Conservation (phyloP, 2,113 vertebrate species). For the Mus spicilegus region DNA sequence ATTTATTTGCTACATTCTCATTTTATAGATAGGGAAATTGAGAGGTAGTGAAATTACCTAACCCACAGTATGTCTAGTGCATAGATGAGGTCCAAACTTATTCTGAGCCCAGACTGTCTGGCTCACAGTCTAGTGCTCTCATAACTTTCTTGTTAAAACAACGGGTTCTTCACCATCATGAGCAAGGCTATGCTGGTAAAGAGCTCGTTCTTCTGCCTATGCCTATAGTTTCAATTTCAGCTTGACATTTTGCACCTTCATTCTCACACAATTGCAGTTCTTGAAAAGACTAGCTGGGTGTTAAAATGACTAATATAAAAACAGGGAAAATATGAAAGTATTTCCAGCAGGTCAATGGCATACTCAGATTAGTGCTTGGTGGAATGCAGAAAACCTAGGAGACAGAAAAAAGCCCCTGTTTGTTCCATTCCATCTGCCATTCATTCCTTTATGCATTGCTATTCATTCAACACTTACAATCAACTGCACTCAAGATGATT, state of each 20-base stretch:
- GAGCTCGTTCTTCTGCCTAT: background rate
- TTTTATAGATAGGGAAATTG: conserved; percentile 25
- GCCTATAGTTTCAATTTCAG: conserved; percentile 23
- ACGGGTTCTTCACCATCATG: background rate
- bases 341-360: conserved; percentile 11
- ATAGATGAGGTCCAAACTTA: background rate
- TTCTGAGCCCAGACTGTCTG: background rate
- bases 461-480: conserved; percentile 49
- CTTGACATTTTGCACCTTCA: conserved; percentile 17
- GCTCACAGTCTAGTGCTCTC: background rate
- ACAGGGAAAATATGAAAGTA: conserved; percentile 3
- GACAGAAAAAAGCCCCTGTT: conserved; percentile 37
- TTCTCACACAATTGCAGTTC: background rate
- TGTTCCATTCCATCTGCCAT: background rate
- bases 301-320: conserved; percentile 37
- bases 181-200: background rate
- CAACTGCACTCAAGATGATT: background rate
- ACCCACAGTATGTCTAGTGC: background rate
- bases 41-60: background rate
- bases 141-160: conserved; percentile 32
- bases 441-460: conserved; percentile 29
- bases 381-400: background rate
- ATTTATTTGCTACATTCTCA: background rate
- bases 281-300: background rate
- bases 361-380: conserved; percentile 7